Base-by-base conservation (phyloP, 2,888 invertebrate species). In the Heliconius ethilla region DNA sequence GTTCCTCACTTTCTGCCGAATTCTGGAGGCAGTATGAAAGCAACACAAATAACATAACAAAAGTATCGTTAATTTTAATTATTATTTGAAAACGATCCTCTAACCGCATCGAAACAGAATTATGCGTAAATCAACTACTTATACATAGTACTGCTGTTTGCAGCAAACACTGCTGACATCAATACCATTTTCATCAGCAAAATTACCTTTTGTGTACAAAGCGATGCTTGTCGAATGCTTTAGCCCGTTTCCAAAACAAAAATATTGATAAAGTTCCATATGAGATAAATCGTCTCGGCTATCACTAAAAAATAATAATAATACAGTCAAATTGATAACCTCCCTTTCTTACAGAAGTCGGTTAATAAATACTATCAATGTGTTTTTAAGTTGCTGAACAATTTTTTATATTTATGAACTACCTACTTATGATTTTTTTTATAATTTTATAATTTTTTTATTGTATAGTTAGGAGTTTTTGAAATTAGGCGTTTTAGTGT, bases 151-250 rank as follows among this genome's bases (percentile, higher is more conserved):
- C 18, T 72, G 55, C 18, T 76, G 66, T 37, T 51, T 51, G 25
- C 25, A 55, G 22, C 25, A 72, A 76, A 72, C 76, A 76, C 11
- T 25, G 51, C 27, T 33, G 29, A 9, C 45, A 51, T 66, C 65
- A 72, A 27, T 65, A 55, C 51, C 72, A 70, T 72, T 76, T 72
- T 65, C 70, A 72, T 65, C 33, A 37, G 65, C 11, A 65, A 66
- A 72, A 72, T 76, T 66, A 76, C 65, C 3, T 63, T 33, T 51
- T 70, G 51, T 76, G 70, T 72, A 55, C 51, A 65, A 33, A 76
- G 25, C 65, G 63, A 55, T 66, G 66, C 37, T 55, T 59, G 65
- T 18, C 29, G 3, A 33, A 33, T n/a, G 70, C 70, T 33, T 72
- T 33, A 59, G 55, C n/a, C 7, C 33, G 51, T 72, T 70, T 33